Percentiles rank a stretch among this genome's conserved stretches.
Evolutionary conservation across 2,113 vertebrate genomes (phyloP).

Genomic region (Dasypus novemcinctus): DNA sequence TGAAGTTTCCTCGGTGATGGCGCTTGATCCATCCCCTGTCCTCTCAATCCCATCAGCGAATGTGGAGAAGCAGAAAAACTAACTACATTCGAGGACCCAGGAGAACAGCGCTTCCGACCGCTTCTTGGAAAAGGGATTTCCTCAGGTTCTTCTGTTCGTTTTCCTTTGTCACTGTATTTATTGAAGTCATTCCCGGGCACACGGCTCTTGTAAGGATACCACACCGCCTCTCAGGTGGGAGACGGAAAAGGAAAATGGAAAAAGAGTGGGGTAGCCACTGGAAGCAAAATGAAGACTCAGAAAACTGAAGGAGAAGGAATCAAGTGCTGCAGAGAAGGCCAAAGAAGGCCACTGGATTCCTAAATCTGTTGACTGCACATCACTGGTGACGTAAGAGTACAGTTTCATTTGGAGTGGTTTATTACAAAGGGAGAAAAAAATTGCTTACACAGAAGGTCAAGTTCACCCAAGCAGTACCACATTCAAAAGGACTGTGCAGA

Average conservation of each 20-base stretch:
- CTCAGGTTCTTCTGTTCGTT: neutral
- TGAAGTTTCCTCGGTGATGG: rapidly evolving
- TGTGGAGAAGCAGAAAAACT: neutral
- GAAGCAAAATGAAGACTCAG: neutral
- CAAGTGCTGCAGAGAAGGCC: rapidly evolving
- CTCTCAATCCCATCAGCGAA: neutral
- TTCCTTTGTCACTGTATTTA: neutral
- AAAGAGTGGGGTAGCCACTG: rapidly evolving
- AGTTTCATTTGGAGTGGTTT: neutral
- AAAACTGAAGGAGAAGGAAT: neutral
- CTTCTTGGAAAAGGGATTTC: neutral
- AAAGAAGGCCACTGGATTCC: no score
- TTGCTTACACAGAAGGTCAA: neutral
- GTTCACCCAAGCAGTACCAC: neutral
- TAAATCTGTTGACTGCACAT: no score
- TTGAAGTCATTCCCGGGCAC: neutral
- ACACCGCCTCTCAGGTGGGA: neutral
- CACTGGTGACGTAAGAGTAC: no score
- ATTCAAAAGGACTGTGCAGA: neutral
- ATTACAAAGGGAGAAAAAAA: neutral
- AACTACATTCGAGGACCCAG: neutral
- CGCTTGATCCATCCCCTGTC: neutral
- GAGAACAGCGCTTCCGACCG: neutral
- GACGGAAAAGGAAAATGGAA: neutral
- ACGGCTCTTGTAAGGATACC: neutral